Base-by-base conservation (phyloP, 2,113 vertebrate species). In the Protobothrops mucrosquamatus region DNA sequence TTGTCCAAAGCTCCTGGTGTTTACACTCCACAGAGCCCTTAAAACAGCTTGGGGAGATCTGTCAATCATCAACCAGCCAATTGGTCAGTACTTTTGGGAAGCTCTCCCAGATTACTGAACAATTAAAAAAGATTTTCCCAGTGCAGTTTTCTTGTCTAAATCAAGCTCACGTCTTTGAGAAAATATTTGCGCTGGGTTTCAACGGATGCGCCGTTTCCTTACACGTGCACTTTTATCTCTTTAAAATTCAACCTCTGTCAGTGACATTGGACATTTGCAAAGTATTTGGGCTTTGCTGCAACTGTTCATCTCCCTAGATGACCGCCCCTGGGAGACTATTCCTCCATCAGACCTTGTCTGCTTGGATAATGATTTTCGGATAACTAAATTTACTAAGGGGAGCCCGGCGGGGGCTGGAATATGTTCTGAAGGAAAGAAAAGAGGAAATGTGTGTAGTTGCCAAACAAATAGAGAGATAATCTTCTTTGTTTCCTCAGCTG, bases 381-480 rank as follows among this genome's bases (percentile, higher is more conserved):
- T 96, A 96, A 96, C 69, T 87, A 89, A 95, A 96, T 97, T 93
- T 96, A 94, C 96, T 97, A 96, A 97, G 96, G 96, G 94, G 95
- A 85, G 46, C 89, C 51, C 39, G 0, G 64, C 20, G 93, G 95
- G 95, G 93, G 69, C 0, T 0, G 93, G 23, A 34, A 89, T 51
- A 24, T 26, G 81, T 48, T 93, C 87, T 93, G 86, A 85, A 52
- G 29, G 61, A 69, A 88, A 26, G 51, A 3, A 26, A 5, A 54
- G 1, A 0, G 54, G 51, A 54, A 56, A 24, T 14, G 26, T 64
- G 15, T 56, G 10, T 9, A 54, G 12, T 29, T 1, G 3, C 24
- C 51, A n/a, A 46, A 34, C 34, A 10, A 57, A 56, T 39, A 24
- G n/a, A 59, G 43, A 26, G 9, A 48, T 22, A 86, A 22, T 4